Conservation (phyloP, 2,888 invertebrate species). For the Epirrhoe tristata region DNA sequence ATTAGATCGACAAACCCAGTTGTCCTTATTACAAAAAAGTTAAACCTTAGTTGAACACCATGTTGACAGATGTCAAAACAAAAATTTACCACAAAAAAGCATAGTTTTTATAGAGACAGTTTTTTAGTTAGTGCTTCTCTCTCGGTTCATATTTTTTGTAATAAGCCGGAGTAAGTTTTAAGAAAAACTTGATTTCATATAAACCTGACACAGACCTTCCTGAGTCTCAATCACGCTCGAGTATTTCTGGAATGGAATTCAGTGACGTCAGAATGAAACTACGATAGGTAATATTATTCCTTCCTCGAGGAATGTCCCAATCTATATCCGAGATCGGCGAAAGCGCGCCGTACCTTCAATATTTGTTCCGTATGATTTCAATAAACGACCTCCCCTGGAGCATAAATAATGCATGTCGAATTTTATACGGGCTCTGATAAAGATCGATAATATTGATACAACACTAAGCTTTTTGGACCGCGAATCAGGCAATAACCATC, state of each 20-base stretch:
- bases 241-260: not conserved
- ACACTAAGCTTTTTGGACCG: slow-evolving; percentile 37
- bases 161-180: too few species aligned
- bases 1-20: too few species aligned
- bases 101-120: too few species aligned
- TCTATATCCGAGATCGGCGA: slow-evolving; percentile 48
- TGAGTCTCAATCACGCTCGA: not conserved
- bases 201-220: not conserved
- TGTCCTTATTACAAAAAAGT: too few species aligned
- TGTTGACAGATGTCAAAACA: too few species aligned
- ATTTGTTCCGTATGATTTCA: slow-evolving; percentile 77
- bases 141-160: too few species aligned
- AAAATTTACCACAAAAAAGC: too few species aligned
- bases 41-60: too few species aligned
- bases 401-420: slow-evolving; percentile 83
- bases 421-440: slow-evolving; percentile 66
- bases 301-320: slow-evolving; percentile 31
- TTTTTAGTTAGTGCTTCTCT: too few species aligned
- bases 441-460: slow-evolving; percentile 60
- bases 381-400: slow-evolving; percentile 73
- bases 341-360: slow-evolving; percentile 44
- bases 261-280: slow-evolving; percentile 12
- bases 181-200: too few species aligned
- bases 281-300: slow-evolving; percentile 1
- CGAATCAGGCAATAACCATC: slow-evolving; percentile 24